A percentile compares a stretch with the other conserved stretches of the same genome.
Conservation (phyloP, 2,888 invertebrate species). For the Proisotoma minuta region DNA sequence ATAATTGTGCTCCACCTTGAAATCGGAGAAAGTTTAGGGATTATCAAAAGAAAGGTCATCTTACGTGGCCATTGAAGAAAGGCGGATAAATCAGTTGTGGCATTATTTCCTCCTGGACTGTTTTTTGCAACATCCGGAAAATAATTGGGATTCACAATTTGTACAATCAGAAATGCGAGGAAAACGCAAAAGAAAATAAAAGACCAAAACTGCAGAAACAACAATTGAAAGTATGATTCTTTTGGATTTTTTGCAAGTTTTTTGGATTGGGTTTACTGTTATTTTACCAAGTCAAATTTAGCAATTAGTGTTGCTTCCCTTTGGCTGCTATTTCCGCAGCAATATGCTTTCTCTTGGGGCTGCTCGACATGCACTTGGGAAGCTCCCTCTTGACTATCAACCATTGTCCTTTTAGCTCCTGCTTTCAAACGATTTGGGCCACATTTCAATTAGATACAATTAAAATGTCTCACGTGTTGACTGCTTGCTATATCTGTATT, state of each 20-base stretch:
- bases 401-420: no score
- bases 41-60: not conserved
- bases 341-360: conserved; percentile 25
- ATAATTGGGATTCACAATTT: conserved; percentile 2
- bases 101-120: not conserved
- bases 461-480: no score
- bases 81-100: conserved; percentile 14
- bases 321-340: conserved; percentile 35
- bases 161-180: not conserved
- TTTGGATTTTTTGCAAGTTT: not conserved
- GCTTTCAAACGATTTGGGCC: no score
- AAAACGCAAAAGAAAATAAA: not conserved
- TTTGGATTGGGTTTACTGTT: not conserved
- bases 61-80: conserved; percentile 27
- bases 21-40: not conserved
- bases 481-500: no score
- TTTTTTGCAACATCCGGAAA: conserved; percentile 5
- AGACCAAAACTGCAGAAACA: not conserved
- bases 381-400: no score
- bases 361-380: not conserved
- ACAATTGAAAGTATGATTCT: not conserved
- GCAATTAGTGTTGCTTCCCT: conserved; percentile 32
- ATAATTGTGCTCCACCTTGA: conserved; percentile 15
- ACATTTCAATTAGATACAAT: no score
- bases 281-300: conserved; percentile 33